These are phyloP conservation scores for Drosophila bocki DNA, from an alignment of 1,140 invertebrate genomes.

Conservation along the genomic window DNA sequence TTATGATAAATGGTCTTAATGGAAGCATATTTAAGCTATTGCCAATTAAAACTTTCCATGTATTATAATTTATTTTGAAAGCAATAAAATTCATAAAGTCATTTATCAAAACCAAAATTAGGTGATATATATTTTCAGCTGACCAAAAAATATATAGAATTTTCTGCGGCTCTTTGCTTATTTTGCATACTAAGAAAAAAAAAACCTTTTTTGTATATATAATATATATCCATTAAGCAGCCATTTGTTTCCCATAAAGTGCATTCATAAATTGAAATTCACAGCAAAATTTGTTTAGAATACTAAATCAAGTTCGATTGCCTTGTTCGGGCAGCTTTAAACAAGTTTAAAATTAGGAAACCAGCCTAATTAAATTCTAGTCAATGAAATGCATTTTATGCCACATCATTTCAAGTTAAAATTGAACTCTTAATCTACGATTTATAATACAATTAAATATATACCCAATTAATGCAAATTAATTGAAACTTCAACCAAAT, in stretches of 20 bases:
- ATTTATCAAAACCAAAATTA: background rate
- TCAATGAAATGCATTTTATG: background rate
- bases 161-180: background rate
- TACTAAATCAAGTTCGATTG: background rate
- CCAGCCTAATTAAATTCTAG: background rate
- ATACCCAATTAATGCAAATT: conserved; percentile 8
- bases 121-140: background rate
- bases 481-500: conserved; percentile 1
- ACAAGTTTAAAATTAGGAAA: conserved; percentile 1
- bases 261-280: background rate
- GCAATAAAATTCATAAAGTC: background rate
- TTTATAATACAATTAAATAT: background rate
- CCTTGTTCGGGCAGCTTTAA: background rate
- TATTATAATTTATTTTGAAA: background rate
- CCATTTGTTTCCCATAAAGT: background rate
- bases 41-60: background rate
- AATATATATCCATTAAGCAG: background rate
- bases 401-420: background rate
- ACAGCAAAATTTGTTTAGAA: background rate
- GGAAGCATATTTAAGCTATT: background rate
- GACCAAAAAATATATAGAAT: background rate
- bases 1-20: background rate
- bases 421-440: background rate
- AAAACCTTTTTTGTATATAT: background rate
- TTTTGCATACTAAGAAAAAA: background rate